Conservation (phyloP, 2,797 vertebrate genomes). For the Lepilemur ruficaudatus region DNA sequence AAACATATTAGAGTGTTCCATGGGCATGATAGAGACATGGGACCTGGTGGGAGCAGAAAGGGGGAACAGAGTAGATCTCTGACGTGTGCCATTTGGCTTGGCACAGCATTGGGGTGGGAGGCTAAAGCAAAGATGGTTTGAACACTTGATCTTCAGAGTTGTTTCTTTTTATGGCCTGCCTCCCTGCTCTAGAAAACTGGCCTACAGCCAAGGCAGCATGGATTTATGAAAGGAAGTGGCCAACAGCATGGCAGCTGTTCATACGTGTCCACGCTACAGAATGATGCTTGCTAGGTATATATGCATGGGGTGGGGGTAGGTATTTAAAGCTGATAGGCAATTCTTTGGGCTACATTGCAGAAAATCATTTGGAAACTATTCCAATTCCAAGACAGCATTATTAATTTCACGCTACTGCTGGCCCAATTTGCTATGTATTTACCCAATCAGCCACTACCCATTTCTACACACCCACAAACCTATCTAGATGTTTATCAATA, state of each 20-base stretch:
- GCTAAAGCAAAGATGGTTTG: not conserved
- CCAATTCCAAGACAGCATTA: not conserved
- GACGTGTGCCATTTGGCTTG: not conserved
- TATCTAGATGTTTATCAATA: not conserved
- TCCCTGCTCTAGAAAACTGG: not conserved
- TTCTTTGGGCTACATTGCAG: not conserved
- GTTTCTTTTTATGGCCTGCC: not conserved
- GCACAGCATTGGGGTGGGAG: too few species aligned
- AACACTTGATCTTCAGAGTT: not conserved
- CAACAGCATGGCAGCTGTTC: not conserved
- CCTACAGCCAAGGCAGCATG: not conserved
- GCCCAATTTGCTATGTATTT: not conserved
- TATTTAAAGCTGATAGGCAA: not conserved
- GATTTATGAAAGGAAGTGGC: not conserved
- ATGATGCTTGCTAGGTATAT: not conserved
- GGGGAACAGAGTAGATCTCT: not conserved
- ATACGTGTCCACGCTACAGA: not conserved
- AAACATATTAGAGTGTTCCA: not conserved
- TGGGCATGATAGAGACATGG: not conserved
- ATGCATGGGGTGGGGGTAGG: not conserved
- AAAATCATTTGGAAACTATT: not conserved
- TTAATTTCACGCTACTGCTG: not conserved
- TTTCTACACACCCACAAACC: not conserved
- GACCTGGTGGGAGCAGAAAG: not conserved
- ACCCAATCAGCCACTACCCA: not conserved